phyloP scores from a whole-genome alignment of 53 echinoderm and acorn worm species.

The Temnopleurus reevesii region DNA sequence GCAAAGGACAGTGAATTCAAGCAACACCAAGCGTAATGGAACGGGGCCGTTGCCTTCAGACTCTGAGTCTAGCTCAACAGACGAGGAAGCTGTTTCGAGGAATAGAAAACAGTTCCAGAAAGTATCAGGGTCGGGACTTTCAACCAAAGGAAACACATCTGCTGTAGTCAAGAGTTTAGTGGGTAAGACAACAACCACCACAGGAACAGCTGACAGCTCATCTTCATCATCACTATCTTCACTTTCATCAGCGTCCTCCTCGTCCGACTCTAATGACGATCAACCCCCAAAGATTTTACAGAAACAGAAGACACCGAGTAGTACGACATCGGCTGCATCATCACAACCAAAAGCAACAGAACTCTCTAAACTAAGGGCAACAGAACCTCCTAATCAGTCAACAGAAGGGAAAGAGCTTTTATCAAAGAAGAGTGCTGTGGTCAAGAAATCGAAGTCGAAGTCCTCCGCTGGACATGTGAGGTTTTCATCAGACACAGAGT shows the following conservation, averaged over 20 bases:
- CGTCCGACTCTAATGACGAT: neutral
- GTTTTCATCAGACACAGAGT: conserved; percentile 62
- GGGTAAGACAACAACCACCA: neutral
- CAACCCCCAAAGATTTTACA: neutral
- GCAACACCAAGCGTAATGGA: neutral
- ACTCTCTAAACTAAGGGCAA: neutral
- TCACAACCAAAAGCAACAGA: neutral
- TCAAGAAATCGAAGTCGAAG: conserved; percentile 20
- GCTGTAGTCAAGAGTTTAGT: neutral
- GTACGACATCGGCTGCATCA: neutral
- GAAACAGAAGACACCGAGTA: neutral
- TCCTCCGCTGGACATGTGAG: conserved; percentile 56
- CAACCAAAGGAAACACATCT: neutral
- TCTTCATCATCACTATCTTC: conserved; percentile 12
- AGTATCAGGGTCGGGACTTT: neutral
- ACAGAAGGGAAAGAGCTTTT: neutral
- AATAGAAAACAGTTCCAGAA: neutral
- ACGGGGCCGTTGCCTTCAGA: neutral
- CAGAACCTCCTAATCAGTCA: neutral
- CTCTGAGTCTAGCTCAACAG: conserved; percentile 37
- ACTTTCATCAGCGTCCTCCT: neutral
- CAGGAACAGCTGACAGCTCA: neutral
- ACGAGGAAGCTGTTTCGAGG: neutral
- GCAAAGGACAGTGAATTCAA: neutral
- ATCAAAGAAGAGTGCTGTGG: neutral